These are phyloP conservation scores for Miltochrista miniata DNA, from an alignment of 2,888 invertebrate genomes.

Conservation along the genomic window DNA sequence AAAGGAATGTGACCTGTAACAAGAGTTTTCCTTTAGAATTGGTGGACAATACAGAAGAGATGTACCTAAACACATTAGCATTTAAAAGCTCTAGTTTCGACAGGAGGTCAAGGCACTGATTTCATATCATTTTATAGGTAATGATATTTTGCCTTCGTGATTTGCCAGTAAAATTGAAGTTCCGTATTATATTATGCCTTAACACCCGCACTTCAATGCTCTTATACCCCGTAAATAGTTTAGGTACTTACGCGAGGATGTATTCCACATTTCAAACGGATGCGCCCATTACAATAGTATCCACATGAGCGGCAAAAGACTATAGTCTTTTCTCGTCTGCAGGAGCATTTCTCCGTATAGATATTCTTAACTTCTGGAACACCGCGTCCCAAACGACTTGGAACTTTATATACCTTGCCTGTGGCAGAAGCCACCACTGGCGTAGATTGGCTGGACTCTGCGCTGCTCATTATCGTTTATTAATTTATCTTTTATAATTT, in stretches of 20 bases:
- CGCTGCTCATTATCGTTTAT: slow-evolving; percentile 1
- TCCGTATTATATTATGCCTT: too few relatives aligned
- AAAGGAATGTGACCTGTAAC: slow-evolving; percentile 75
- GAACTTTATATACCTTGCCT: slow-evolving; percentile 53
- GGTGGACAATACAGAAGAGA: too few relatives aligned
- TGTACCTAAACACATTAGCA: too few relatives aligned
- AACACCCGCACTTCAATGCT: too few relatives aligned
- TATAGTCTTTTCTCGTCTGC: slow-evolving; percentile 65
- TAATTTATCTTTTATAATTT: too few relatives aligned
- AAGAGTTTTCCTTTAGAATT: slow-evolving; percentile 8
- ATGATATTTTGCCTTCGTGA: too few relatives aligned
- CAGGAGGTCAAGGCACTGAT: too few relatives aligned
- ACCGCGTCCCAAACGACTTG: slow-evolving; percentile 65
- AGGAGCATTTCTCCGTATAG: slow-evolving; percentile 65
- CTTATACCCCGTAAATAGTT: too few relatives aligned
- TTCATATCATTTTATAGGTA: too few relatives aligned
- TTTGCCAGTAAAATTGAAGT: too few relatives aligned
- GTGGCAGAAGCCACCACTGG: slow-evolving; percentile 70
- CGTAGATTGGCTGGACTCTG: slow-evolving; percentile 47
- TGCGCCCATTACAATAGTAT: slow-evolving; percentile 72
- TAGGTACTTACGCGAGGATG: slow-evolving; percentile 73
- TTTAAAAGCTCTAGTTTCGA: too few relatives aligned
- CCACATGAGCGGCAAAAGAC: slow-evolving; percentile 77
- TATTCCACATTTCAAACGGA: slow-evolving; percentile 66
- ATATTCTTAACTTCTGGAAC: slow-evolving; percentile 57